These are phyloP conservation scores for Cenopis cana DNA, from an alignment of 2,888 invertebrate genomes.

Conservation along the genomic window DNA sequence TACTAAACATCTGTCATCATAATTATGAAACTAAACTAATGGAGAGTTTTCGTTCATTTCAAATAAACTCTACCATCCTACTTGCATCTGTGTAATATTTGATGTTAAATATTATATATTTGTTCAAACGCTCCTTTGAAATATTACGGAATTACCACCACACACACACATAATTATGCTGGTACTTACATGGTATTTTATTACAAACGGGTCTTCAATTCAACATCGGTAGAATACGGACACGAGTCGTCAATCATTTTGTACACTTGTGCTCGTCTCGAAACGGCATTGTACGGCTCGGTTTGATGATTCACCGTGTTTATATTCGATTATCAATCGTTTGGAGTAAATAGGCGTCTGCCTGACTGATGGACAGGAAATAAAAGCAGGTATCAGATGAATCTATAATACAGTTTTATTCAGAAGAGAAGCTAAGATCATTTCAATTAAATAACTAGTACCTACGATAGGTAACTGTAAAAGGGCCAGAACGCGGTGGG, in stretches of 20 bases:
- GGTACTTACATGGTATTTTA: not conserved
- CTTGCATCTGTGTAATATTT: too few relatives aligned
- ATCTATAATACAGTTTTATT: slow-evolving; percentile 17
- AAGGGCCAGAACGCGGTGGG: too few relatives aligned
- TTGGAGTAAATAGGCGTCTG: slow-evolving; percentile 57
- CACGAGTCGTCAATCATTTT: slow-evolving; percentile 42
- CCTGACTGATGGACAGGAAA: slow-evolving; percentile 61
- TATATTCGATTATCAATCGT: slow-evolving; percentile 69
- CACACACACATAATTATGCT: not conserved
- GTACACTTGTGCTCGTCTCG: slow-evolving; percentile 28
- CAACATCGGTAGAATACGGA: slow-evolving; percentile 29
- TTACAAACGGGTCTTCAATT: not conserved
- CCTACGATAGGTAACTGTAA: not conserved
- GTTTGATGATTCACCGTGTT: slow-evolving; percentile 71
- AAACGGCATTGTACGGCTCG: slow-evolving; percentile 40
- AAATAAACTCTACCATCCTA: too few relatives aligned
- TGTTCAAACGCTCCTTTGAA: too few relatives aligned
- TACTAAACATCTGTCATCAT: too few relatives aligned
- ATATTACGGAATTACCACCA: too few relatives aligned
- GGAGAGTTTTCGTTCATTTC: too few relatives aligned
- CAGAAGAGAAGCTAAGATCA: not conserved
- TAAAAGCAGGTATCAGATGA: slow-evolving; percentile 46
- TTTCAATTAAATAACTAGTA: not conserved
- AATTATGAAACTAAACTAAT: too few relatives aligned
- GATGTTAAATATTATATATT: too few relatives aligned